Base-by-base conservation (phyloP, 23 tunicate genomes). In the Aplidium turbinatum region DNA sequence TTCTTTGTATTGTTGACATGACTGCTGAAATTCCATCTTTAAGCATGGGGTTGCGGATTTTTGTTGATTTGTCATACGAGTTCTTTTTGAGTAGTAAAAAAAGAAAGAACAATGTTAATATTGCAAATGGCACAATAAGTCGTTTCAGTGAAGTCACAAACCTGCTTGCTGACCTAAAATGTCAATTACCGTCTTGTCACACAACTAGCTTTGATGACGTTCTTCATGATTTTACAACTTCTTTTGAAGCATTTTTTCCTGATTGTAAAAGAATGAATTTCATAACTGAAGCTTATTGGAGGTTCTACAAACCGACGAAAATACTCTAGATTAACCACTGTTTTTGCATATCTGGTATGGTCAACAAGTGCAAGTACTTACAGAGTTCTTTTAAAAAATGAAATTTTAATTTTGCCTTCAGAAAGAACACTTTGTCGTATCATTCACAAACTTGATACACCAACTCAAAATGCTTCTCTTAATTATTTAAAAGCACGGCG, bases 361-460 rank as follows among this genome's bases (percentile, higher is more conserved):
- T 7, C 60, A 19, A 19, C 4, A 11, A 60, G 36, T 60, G 6
- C 35, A 11, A 60, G 36, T 29, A 38, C 36, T 29, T 60, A 60
- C 22, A n/a, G 67, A 60, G 36, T 23, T 4, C 35, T 24, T 26
- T 60, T 60, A 23, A 4, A 60, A 31, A 60, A 31, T 60, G 67
- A 60, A 5, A 29, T 60, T 26, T 60, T 60, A 60, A 25, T 31
- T 60, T 60, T 60, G 67, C 67, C 34, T 29, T 60, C 67, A 27
- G 67, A 60, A 29, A 60, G 67, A 60, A 60, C 61, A 54, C 67
- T 27, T 26, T 23, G 67, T 6, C 36, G 67, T 60, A 60, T 60
- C 31, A 29, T 38, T 20, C 61, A 54, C 5, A 60, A 60, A 29
- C 35, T 60, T 24, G 67, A 38, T 27, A 7, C 67, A 24, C 67